phyloP scores from a whole-genome alignment of 2,888 invertebrate species.

The Dexiosoma caninum region DNA sequence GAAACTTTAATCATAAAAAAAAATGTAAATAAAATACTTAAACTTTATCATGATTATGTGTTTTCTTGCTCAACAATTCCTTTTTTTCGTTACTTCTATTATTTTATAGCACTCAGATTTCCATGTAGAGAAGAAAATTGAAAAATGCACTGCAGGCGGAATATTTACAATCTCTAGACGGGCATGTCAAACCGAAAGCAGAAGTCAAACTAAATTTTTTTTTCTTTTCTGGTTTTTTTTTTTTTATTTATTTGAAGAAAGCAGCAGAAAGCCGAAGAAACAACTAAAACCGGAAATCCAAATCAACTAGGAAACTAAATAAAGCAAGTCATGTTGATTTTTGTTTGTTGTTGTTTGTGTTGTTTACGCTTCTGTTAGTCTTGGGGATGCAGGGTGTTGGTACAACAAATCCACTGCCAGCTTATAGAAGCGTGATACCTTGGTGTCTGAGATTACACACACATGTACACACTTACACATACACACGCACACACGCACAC shows the following conservation, averaged over 20 bases:
- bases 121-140: constrained; percentile 68
- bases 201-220: constrained; percentile 48
- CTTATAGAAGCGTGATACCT: constrained; percentile 56
- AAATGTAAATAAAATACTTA: neutral
- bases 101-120: constrained; percentile 64
- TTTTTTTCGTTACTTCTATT: constrained; percentile 36
- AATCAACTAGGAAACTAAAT: constrained; percentile 50
- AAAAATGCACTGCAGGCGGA: constrained; percentile 67
- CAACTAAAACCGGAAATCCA: constrained; percentile 41
- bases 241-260: neutral
- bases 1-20: constrained; percentile 12
- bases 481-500: neutral
- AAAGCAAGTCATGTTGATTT: constrained; percentile 4
- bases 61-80: neutral
- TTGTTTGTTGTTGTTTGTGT: neutral
- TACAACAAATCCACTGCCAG: constrained; percentile 58
- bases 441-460: constrained; percentile 63
- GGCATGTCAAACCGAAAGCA: constrained; percentile 60
- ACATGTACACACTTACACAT: neutral
- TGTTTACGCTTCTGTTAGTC: no score
- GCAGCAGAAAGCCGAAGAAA: neutral
- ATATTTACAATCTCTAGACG: constrained; percentile 59
- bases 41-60: constrained; percentile 36
- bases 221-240: neutral
- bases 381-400: neutral